Base-by-base conservation (phyloP, 2,888 invertebrate species). In the Ptilodon capucinus region DNA sequence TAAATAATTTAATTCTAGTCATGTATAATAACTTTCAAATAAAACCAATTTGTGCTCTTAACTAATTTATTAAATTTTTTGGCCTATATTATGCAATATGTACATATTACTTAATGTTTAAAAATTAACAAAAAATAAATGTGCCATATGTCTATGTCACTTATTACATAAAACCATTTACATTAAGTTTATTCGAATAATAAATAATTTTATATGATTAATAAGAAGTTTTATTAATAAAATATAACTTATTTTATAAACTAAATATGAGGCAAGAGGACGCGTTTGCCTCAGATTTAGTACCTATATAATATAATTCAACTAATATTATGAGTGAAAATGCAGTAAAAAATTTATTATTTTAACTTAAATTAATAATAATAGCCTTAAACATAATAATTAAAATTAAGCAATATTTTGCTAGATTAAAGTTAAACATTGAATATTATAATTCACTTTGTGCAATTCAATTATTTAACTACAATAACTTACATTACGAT, bases 211-310 rank as follows among this genome's bases (percentile, higher is more conserved):
- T 50, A 23, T 48, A 48, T 40, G 19, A 46, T 46, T 11, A 46
- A 44, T 25, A 30, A 11, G 6, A 44, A 16, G 34, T 8, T 19
- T 44, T 32, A 3, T 34, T 40, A 28, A 19, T 9, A 17, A 19
- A 28, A 40, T 28, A 35, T 45, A 18, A 18, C 6, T n/a, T 21
- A 46, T 0, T 41, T 18, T 14, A 25, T 11, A 32, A 43, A 49
- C 64, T 74, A 76, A 79, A 80, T 76, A 61, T 78, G 77, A 79
- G 81, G 76, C 86, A 88, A 86, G 88, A 88, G 88, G 88, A 88
- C 88, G 87, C 82, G 57, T 83, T 86, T 87, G 84, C 77, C 81
- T 64, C 77, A 83, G 53, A 81, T 76, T 76, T 70, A 77, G 73
- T 23, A n/a, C 46, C 43, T 19, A 40, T 13, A 32, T 40, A 17